Base-by-base conservation (phyloP, 2,888 invertebrate genomes). In the Eurois occulta region DNA sequence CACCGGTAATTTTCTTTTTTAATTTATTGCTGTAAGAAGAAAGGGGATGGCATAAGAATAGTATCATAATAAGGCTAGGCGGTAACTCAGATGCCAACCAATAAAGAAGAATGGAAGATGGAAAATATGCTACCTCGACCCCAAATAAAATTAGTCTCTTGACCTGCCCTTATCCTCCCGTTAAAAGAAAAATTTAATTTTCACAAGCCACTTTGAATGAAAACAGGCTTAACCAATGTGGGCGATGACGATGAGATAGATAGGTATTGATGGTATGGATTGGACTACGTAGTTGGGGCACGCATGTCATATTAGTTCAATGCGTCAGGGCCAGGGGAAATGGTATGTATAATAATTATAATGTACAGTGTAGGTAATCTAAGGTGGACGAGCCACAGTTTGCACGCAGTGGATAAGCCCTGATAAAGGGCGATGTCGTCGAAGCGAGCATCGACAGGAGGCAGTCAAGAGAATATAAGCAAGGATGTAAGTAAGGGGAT, bases 1-100 rank as follows among this genome's bases (percentile, higher is more conserved):
- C 69, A 69, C 4, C 11, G 24, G 7, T 48, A 35, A 18, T 48
- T 48, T 58, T 32, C 10, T 48, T 62, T 72, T 24, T 10, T 66
- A 46, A 52, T 28, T 60, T 46, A 41, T 66, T 43, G 18, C 70
- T 73, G 72, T 62, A 65, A 68, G 72, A 60, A 58, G 7, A 72
- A 43, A 52, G 8, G 11, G 35, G 10, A 62, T 18, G 24, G 13
- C 24, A n/a, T 64, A 64, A 24, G 38, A 64, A 58, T 60, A 60
- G 60, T 32, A 32, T 8, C 18, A 8, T 18, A 28, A 18, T 28
- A 18, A 7, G 7, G 58, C 16, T 16, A 28, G 32, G 32, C 8
- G 60, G 8, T 8, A 13, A 60, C 18, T 58, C 28, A 28, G 16
- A 28, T 11, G 7, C 2, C 28, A 16, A 28, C 6, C 6, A 58